These are phyloP conservation scores for Bufo gargarizans DNA, from an alignment of 2,113 vertebrate genomes.

Conservation along the genomic window DNA sequence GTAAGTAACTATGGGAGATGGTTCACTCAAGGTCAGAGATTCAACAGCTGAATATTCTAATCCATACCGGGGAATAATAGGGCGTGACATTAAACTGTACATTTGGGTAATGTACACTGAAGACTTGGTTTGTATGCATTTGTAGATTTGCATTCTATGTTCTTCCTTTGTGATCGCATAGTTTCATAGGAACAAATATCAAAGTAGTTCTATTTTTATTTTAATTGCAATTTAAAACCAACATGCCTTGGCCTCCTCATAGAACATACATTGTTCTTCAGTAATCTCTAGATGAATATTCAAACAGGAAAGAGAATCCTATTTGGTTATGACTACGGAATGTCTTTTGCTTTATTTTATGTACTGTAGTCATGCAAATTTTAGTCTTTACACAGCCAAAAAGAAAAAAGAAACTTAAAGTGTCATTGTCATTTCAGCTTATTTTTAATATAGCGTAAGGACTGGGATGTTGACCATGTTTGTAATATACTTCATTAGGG, in stretches of 20 bases:
- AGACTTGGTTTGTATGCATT: neutral
- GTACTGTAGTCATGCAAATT: constrained; percentile 28
- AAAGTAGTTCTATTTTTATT: constrained; percentile 9
- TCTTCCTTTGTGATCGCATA: neutral
- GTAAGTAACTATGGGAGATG: neutral
- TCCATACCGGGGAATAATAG: neutral
- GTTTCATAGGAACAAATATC: neutral
- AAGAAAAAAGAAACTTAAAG: neutral
- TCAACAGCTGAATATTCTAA: neutral
- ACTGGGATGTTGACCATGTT: too few species aligned
- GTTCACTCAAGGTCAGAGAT: neutral
- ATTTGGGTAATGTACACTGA: neutral
- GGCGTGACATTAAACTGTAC: neutral
- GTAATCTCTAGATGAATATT: constrained; percentile 17
- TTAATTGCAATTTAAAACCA: constrained; percentile 8
- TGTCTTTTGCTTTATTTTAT: constrained; percentile 22
- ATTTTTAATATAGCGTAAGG: too few species aligned
- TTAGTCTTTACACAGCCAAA: neutral
- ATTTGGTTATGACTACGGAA: neutral
- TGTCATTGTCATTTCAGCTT: too few species aligned
- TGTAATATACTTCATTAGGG: too few species aligned
- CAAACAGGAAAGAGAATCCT: constrained; percentile 16
- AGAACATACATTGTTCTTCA: constrained; percentile 43
- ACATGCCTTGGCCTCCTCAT: constrained; percentile 4
- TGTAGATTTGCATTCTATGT: neutral